Evolutionary conservation across 2,113 vertebrate species (phyloP), one percentile per base, ranked within the genome.

Genomic region (Sprattus sprattus): DNA sequence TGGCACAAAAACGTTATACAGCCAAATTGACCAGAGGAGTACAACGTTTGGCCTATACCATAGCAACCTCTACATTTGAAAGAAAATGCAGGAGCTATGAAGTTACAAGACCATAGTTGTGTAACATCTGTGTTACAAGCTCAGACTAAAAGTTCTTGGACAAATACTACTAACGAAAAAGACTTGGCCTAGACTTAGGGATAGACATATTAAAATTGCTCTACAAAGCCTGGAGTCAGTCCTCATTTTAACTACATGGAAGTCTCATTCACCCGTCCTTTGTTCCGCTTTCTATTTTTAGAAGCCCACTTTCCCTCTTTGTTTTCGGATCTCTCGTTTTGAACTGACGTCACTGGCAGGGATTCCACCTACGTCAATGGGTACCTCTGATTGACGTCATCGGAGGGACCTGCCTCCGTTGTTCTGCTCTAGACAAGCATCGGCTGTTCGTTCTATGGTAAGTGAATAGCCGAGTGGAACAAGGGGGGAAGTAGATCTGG

Each of bases 281-380:
- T 81, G 46, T 50, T 85, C 84, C 67, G 84, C 22, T 44, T 57
- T 57, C 49, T 81, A 81, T 64, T 82, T 82, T 49, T 86, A 82
- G 81, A 60, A 28, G 47, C 22, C 32, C 80, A 15, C 81, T 60
- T 45, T 60, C 11, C 60, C 78, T 81, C 15, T 52, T 60, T 84
- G 46, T 80, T 82, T 87, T 67, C 39, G 39, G 39, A 39, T 39
- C 39, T 39, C 25, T 82, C 39, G 22, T 7, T 46, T 83, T 83
- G 81, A 32, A 81, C 49, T 92, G 93, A 93, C 88, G 92, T 87
- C 87, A 91, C 85, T 82, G 67, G 86, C 87, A 88, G 95, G 95
- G 94, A 95, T 95, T 94, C 95, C 95, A 93, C 47, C 85, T 92
- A 93, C 95, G 95, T 95, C 95, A 95, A 92, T 86, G 88, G 82